Evolutionary conservation across 2,797 vertebrate species (phyloP).

Genomic region (Mormyrus hasselquistii): DNA sequence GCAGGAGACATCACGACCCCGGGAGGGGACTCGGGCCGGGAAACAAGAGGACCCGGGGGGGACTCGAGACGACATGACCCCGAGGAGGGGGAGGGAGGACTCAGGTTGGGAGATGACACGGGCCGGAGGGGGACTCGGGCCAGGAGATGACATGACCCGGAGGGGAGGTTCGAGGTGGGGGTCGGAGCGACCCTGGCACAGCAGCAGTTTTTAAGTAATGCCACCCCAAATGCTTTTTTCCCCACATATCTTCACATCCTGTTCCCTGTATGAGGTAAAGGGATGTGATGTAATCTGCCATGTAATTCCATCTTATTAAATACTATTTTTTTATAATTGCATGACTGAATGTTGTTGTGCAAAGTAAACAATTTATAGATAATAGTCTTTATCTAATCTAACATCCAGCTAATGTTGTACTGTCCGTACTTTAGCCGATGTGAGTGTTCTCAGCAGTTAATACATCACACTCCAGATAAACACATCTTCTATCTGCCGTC

Average conservation of each 20-base stretch:
- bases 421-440: neutral
- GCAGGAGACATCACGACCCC: no score
- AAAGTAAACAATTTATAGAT: neutral
- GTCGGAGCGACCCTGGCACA: neutral
- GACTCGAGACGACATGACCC: no score
- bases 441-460: neutral
- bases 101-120: neutral
- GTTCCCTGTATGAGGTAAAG: neutral
- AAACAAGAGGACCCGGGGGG: neutral
- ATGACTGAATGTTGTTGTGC: neutral
- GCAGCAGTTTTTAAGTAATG: neutral
- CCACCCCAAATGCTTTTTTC: neutral
- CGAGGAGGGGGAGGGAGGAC: no score
- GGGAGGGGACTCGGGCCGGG: no score
- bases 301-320: neutral
- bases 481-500: neutral
- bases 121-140: no score
- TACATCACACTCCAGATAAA: neutral
- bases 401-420: neutral
- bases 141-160: neutral
- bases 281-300: neutral
- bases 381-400: neutral
- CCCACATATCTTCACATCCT: neutral
- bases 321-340: neutral
- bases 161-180: neutral